Evolutionary conservation across 2,113 vertebrate genomes (phyloP), one percentile per base, ranked within the genome.

Genomic region (Pluvialis apricaria): DNA sequence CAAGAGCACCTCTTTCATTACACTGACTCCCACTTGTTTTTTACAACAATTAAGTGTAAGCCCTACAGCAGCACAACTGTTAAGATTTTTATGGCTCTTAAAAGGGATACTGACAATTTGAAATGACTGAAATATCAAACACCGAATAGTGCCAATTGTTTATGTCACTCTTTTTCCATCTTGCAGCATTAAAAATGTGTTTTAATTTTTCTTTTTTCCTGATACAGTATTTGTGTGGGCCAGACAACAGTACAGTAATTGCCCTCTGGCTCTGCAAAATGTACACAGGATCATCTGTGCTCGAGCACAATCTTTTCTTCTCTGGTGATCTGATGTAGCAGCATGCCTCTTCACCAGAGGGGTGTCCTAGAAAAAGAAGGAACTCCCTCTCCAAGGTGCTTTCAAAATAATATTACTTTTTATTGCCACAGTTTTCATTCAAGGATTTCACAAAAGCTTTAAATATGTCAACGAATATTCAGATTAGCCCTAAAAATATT

Each of bases 291-390:
- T 94, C 58, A 51, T 83, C 88, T 88, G 25, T 90, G 88, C 64
- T 88, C 1, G 0, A 92, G 71, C 45, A 88, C 54, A 88, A 47
- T 96, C 85, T 87, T 40, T 85, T 81, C 91, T 96, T 94, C 96
- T 96, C 94, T 94, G 44, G 94, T 96, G 90, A 96, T 93, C 94
- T 97, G 88, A 94, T 81, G 72, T 95, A 92, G 92, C 95, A 96
- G 82, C 96, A 86, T 91, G 82, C n/a, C 52, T 88, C 96, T 96
- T 96, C 95, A 95, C 92, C 88, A 94, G 96, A 96, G 95, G 95
- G 45, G 75, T 96, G 94, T 93, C 96, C 96, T 97, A 96, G 96
- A 97, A 97, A 97, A 96, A 45, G 65, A 91, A 96, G 94, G 92
- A 96, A 86, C 92, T 96, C 88, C 82, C 51, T 94, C 90, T 90